Percentiles rank a stretch among this genome's conserved stretches.
These are phyloP conservation scores for Macrosteles quadrilineatus DNA, from an alignment of 1,140 invertebrate genomes.

Conservation along the genomic window DNA sequence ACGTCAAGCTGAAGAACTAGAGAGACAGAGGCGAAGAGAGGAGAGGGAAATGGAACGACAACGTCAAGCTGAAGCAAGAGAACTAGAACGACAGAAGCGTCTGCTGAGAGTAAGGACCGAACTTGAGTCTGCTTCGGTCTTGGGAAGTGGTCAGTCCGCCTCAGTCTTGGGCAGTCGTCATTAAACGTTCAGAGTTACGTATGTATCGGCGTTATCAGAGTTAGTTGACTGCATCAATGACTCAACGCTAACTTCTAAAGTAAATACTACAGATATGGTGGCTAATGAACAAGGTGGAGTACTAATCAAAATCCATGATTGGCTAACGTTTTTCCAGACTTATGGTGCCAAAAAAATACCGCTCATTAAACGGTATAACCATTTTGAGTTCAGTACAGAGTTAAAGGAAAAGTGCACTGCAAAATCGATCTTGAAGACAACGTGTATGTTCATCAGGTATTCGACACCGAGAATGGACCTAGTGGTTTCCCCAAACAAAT, in stretches of 20 bases:
- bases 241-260: slow-evolving; percentile 14
- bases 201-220: slow-evolving; percentile 6
- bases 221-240: slow-evolving; percentile 16
- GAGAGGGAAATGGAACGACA: too few species aligned
- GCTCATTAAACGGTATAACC: slow-evolving; percentile 19
- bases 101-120: too few species aligned
- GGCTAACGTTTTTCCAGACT: too few species aligned
- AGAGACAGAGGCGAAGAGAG: too few species aligned
- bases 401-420: slow-evolving; percentile 16
- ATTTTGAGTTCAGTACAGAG: slow-evolving; percentile 13
- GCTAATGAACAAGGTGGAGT: slow-evolving; percentile 1
- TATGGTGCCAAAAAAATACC: slow-evolving; percentile 21
- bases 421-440: slow-evolving; percentile 16
- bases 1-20: too few species aligned
- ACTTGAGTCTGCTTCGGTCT: too few species aligned
- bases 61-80: too few species aligned
- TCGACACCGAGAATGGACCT: too few species aligned
- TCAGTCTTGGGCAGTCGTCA: too few species aligned
- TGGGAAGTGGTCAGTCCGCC: too few species aligned
- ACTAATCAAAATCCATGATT: slow-evolving; percentile 10
- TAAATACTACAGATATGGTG: slow-evolving; percentile 1
- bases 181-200: slow-evolving; percentile 1
- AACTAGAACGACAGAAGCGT: too few species aligned
- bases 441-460: too few species aligned
- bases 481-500: slow-evolving; percentile 5